These are phyloP conservation scores for Parelbella ahira DNA, from an alignment of 2,888 invertebrate genomes.

Conservation along the genomic window DNA sequence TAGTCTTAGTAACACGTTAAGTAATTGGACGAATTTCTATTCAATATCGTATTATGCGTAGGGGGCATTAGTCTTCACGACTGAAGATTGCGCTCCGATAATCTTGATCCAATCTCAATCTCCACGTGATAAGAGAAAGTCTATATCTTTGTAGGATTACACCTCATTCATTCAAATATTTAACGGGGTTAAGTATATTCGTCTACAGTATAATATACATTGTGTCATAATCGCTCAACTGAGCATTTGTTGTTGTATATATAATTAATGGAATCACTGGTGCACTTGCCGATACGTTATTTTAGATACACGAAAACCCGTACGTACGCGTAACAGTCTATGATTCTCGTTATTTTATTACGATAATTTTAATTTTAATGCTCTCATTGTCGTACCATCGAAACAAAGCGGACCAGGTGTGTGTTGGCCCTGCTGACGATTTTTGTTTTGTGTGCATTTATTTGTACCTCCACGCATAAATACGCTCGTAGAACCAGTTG, in stretches of 20 bases:
- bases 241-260: slow-evolving; percentile 27
- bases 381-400: slow-evolving; percentile 30
- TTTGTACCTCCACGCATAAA: not conserved
- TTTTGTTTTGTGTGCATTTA: not conserved
- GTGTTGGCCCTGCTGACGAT: not conserved
- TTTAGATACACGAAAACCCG: slow-evolving; percentile 9
- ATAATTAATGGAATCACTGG: slow-evolving; percentile 6
- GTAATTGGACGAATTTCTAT: slow-evolving; percentile 49
- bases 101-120: slow-evolving; percentile 60
- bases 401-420: slow-evolving; percentile 16
- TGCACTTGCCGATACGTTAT: too few relatives aligned
- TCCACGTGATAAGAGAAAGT: slow-evolving; percentile 62
- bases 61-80: slow-evolving; percentile 57
- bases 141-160: slow-evolving; percentile 36
- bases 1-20: slow-evolving; percentile 31
- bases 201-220: slow-evolving; percentile 27
- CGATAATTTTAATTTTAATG: slow-evolving; percentile 25
- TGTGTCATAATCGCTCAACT: slow-evolving; percentile 36
- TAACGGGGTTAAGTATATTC: slow-evolving; percentile 28
- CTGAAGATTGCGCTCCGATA: slow-evolving; percentile 62
- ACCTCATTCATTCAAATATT: slow-evolving; percentile 28
- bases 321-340: slow-evolving; percentile 19
- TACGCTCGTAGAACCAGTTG: slow-evolving; percentile 2
- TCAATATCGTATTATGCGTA: slow-evolving; percentile 39
- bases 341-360: slow-evolving; percentile 19